phyloP scores from a whole-genome alignment of 2,113 vertebrate species.

The Nyctibius bracteatus region DNA sequence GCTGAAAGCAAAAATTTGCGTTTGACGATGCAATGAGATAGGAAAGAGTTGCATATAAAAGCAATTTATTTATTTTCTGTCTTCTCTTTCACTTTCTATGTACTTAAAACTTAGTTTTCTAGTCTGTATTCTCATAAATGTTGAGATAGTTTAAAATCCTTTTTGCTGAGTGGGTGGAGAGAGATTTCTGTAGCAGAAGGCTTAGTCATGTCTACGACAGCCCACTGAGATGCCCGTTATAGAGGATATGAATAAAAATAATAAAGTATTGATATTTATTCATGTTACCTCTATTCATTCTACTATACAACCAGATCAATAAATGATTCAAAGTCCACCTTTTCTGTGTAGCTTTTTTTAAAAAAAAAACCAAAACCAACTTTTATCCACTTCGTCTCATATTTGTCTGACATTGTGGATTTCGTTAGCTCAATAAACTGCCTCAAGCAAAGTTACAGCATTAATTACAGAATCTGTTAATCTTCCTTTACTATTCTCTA shows the following conservation, averaged over 20 bases:
- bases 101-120: background rate
- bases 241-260: background rate
- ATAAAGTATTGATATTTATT: background rate
- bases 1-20: background rate
- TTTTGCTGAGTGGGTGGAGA: background rate
- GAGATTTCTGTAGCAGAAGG: background rate
- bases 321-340: background rate
- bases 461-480: constrained; percentile 8
- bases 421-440: background rate
- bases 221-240: background rate
- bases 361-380: background rate
- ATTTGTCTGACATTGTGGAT: background rate
- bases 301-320: background rate
- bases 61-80: background rate
- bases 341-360: background rate
- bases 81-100: background rate
- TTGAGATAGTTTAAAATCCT: background rate
- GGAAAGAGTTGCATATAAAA: background rate
- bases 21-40: background rate
- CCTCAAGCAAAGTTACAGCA: background rate
- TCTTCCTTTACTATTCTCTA: background rate
- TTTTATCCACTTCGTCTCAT: background rate
- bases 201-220: background rate
- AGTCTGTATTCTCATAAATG: background rate
- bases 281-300: background rate